Base-by-base conservation (phyloP, 2,888 invertebrate species). In the Acanthosepion esculentum region DNA sequence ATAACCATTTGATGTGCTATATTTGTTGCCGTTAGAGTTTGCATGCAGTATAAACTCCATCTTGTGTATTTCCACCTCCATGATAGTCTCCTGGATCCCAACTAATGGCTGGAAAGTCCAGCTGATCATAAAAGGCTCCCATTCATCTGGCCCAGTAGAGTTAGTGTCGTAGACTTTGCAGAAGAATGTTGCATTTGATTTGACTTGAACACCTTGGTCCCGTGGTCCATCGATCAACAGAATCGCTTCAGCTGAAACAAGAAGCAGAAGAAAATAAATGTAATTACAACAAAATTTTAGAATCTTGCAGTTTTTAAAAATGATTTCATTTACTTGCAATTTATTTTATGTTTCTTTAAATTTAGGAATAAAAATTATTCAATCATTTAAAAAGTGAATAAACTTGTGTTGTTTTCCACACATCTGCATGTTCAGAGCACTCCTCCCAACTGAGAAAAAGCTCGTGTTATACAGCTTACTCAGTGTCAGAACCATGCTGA, bases 91-190 rank as follows among this genome's bases (percentile, higher is more conserved):
- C 29, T 41, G 48, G 29, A 1, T 53, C 7, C 93, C 93, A 29
- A n/a, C 33, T 12, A 93, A 29, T 23, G 93, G 48, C 33, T 93
- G 93, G 29, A 93, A 93, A 12, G 50, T 93, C 93, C 93, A 93
- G 48, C n/a, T 53, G 29, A 93, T 93, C 93, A 93, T n/a, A 93
- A 93, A 93, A 1, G 93, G 93, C 53, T 93, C 93, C 93, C 93
- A 93, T 23, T 93, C 93, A 53, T 53, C 50, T 48, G 93, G 93
- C 6, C 93, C 93, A 5, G 93, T 48, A 2, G 53, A 53, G 20
- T 93, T 93, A 29, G 93, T 93, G 93, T 93, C 93, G 23, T 93
- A 93, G 48, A 93, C 93, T 93, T 93, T 93, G 93, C 93, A 93
- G 20, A 93, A 93, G 93, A 93, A 93, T 10, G 93, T 93, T 12